These are phyloP conservation scores for Malurus alboscapulatus DNA, from an alignment of 2,113 vertebrate genomes.

Conservation along the genomic window DNA sequence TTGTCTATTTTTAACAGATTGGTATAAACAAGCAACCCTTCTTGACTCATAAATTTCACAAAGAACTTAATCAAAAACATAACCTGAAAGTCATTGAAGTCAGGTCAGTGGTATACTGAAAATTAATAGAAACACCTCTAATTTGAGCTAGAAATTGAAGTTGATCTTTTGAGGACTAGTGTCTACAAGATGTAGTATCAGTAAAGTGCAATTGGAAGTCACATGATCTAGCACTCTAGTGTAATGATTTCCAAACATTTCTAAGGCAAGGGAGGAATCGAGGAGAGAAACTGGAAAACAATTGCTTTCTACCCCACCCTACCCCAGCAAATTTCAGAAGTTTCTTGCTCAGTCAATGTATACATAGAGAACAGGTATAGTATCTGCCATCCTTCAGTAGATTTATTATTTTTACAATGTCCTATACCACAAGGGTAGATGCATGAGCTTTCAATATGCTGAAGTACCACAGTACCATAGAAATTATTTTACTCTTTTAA, in stretches of 20 bases:
- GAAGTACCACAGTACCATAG: neutral
- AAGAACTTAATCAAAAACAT: conserved; percentile 2
- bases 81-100: neutral
- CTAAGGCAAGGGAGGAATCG: fast-evolving
- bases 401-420: neutral
- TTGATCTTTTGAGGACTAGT: neutral
- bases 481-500: neutral
- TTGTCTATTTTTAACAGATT: conserved; percentile 29
- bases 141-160: neutral
- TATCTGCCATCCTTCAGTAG: neutral
- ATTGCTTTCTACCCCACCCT: neutral
- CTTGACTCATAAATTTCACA: conserved; percentile 3
- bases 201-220: neutral
- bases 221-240: neutral
- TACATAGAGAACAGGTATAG: neutral
- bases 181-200: neutral
- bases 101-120: neutral
- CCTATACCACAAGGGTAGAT: neutral
- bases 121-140: neutral
- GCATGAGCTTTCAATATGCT: neutral
- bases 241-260: neutral
- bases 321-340: neutral
- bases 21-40: conserved; percentile 14
- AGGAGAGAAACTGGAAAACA: neutral
- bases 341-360: neutral